Base-by-base conservation (phyloP, 2,888 invertebrate genomes). In the Trisateles emortualis region DNA sequence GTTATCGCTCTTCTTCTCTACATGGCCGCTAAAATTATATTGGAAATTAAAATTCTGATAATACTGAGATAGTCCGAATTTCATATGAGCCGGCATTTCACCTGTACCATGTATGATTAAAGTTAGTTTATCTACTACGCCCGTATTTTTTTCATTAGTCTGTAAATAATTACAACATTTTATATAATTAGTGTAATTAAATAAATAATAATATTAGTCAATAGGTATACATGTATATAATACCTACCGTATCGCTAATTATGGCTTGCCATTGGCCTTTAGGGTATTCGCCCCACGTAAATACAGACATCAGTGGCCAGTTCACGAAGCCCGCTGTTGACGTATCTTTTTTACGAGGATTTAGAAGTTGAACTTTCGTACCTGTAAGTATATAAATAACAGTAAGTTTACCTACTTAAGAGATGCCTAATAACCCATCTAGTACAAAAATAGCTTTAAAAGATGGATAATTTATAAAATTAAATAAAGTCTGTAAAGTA, bases 221-320 rank as follows among this genome's bases (percentile, higher is more conserved):
- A n/a, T n/a, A n/a, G n/a, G n/a, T n/a, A 30, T 8, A 11, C 4
- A n/a, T 10, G 5, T 13, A 6, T 9, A 1, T 8, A 11, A 29
- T 35, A 42, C 38, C 41, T 81, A 94, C 94, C 76, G 82, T 76
- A 71, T 95, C 95, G 35, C 81, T 69, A 40, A 95, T 65, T 16
- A 83, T 79, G 10, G 85, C 74, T n/a, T 67, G 92, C 97, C 97
- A 97, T 11, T 85, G 75, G 0, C 98, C 98, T 8, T 79, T 78
- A 0, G 97, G 95, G 56, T 94, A 86, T 86, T 98, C 98, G 0
- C 97, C 98, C 98, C 98, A 99, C 0, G 96, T 96, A 69, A 97
- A 97, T 0, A 98, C 97, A 0, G 98, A 97, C 94, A 96, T 96
- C 75, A 99, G 96, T 5, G 95, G 95, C 98, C 98, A 99, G 71